These are phyloP conservation scores for Motacilla alba DNA, from an alignment of 2,113 vertebrate genomes.

Conservation along the genomic window DNA sequence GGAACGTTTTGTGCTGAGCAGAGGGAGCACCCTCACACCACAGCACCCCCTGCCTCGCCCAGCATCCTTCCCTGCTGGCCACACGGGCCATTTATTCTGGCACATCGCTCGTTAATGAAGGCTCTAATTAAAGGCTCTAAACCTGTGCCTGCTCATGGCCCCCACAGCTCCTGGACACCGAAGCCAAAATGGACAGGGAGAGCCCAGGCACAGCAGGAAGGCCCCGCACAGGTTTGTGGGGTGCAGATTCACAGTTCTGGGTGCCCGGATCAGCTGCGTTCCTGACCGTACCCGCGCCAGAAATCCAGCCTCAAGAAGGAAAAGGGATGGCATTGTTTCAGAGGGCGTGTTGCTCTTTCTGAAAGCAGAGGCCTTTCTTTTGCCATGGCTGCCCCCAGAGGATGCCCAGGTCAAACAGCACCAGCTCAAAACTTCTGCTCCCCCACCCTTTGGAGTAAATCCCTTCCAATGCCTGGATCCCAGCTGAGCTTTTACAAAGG, in stretches of 20 bases:
- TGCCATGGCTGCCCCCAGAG: neutral
- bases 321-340: rapidly evolving
- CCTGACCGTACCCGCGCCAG: rapidly evolving
- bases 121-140: neutral
- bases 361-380: neutral
- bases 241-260: rapidly evolving
- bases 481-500: neutral
- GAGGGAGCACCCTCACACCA: neutral
- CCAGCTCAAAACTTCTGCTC: neutral
- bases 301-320: neutral
- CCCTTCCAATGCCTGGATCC: neutral
- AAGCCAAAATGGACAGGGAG: rapidly evolving
- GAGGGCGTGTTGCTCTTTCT: neutral
- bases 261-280: rapidly evolving
- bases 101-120: rapidly evolving
- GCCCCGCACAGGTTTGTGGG: rapidly evolving
- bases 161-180: rapidly evolving
- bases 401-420: neutral
- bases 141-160: neutral
- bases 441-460: neutral
- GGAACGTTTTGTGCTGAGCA: neutral
- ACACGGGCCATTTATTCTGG: neutral
- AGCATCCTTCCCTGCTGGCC: neutral
- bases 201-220: neutral
- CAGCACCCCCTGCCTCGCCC: neutral